phyloP scores from a whole-genome alignment of 2,888 invertebrate species.

The Helleia helle region DNA sequence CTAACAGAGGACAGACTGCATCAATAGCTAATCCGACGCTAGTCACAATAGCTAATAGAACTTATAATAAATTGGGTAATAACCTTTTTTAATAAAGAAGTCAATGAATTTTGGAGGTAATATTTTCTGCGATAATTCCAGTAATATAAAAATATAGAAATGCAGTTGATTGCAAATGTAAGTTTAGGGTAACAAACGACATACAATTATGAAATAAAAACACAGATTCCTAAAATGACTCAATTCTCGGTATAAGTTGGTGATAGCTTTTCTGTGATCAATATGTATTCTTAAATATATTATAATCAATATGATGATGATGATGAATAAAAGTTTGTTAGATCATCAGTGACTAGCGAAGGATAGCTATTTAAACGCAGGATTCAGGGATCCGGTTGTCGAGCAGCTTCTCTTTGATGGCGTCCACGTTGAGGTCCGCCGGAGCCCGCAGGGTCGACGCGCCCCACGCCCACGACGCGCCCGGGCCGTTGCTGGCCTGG shows the following conservation, averaged over 20 bases:
- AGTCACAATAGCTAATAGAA: constrained; percentile 3
- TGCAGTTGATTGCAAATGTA: too few species aligned
- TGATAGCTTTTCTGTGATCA: too few species aligned
- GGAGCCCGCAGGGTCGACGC: constrained; percentile 59
- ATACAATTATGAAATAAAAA: too few species aligned
- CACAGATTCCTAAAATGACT: too few species aligned
- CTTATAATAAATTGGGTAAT: not conserved
- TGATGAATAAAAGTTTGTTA: too few species aligned
- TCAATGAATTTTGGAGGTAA: too few species aligned
- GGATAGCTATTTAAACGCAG: constrained; percentile 77
- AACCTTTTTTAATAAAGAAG: not conserved
- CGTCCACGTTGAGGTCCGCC: constrained; percentile 82
- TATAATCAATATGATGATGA: too few species aligned
- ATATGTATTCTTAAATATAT: too few species aligned
- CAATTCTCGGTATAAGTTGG: too few species aligned
- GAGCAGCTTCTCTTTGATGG: constrained; percentile 90
- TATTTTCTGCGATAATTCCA: too few species aligned
- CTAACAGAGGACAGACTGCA: not conserved
- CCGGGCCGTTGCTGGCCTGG: constrained; percentile 69
- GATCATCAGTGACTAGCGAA: not conserved
- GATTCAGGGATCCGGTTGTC: constrained; percentile 91
- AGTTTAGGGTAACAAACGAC: too few species aligned
- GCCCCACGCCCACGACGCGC: constrained; percentile 73
- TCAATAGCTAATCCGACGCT: not conserved
- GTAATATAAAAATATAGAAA: too few species aligned